Base-by-base conservation (phyloP, 2,888 invertebrate genomes). In the Philereme vetulata region DNA sequence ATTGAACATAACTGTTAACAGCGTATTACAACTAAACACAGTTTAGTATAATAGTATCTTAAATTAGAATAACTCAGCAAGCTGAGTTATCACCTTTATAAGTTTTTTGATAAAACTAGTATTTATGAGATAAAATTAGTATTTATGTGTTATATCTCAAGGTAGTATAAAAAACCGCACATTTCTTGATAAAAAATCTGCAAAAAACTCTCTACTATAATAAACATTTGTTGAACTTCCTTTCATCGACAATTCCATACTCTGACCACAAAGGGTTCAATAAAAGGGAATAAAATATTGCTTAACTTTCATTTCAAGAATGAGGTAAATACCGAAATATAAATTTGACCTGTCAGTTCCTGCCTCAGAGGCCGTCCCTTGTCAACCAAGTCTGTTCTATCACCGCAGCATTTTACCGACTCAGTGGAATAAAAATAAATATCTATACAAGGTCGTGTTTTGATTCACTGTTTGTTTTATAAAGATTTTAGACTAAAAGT, bases 311-410 rank as follows among this genome's bases (percentile, higher is more conserved):
- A 64, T 60, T 65, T 46, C 35, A 60, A 56, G 60, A 62, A 60
- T 67, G 67, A 64, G 62, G 63, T 67, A 70, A 74, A 66, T 74
- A 73, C 60, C 69, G 61, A 71, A 71, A 78, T 75, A 75, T 78
- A 77, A 74, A 82, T 82, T 80, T 68, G 76, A 76, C 72, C 72
- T 83, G 83, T 81, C 82, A 83, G 76, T 76, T 78, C 63, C 72
- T 73, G 70, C 76, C 71, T 72, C 68, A 61, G 72, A 74, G 72
- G 72, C 73, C 66, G 70, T 73, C 83, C 84, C 80, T 80, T 74
- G 81, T 84, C 84, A 83, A 68, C 69, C 70, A 66, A 70, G 70
- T 52, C 72, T 75, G 71, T 66, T 68, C 65, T 70, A 76, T 75
- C 71, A 65, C 67, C 70, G 62, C 64, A 72, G 71, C 72, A 77